Conservation (phyloP, 2,797 vertebrate species). For the Liparis tanakae region DNA sequence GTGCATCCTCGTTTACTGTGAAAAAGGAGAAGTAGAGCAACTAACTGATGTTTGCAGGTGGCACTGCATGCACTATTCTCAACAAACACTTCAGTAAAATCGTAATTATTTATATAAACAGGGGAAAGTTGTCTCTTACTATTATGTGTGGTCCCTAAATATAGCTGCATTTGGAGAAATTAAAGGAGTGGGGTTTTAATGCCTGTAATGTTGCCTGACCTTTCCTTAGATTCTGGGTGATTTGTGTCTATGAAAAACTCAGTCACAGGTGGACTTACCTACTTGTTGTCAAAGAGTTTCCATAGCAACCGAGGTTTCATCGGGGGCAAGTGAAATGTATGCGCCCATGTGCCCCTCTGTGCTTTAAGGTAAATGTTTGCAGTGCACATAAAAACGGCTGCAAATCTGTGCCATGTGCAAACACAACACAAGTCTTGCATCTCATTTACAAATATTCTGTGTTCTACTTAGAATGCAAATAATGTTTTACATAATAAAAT, state of each 20-base stretch:
- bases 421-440: slow-evolving; percentile 14
- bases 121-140: background rate
- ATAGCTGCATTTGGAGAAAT: background rate
- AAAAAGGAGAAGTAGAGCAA: background rate
- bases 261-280: slow-evolving; percentile 28
- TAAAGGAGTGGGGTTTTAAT: background rate
- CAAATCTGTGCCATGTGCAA: slow-evolving; percentile 19
- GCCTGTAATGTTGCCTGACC: background rate
- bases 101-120: no score
- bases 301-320: slow-evolving; percentile 59
- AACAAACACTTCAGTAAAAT: background rate
- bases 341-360: slow-evolving; percentile 14
- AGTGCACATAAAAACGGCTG: slow-evolving; percentile 2
- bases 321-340: slow-evolving; percentile 24
- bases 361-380: slow-evolving; percentile 23
- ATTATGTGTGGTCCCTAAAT: background rate
- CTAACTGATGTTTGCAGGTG: background rate
- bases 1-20: background rate
- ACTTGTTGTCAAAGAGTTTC: slow-evolving; percentile 46
- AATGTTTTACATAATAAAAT: slow-evolving; percentile 46
- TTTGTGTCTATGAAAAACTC: slow-evolving; percentile 31
- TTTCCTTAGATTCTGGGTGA: slow-evolving; percentile 19
- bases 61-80: background rate
- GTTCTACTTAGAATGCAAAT: slow-evolving; percentile 36
- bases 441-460: slow-evolving; percentile 24